A percentile compares a stretch with the other conserved stretches of the same genome.
Conservation (phyloP, 2,888 invertebrate species). For the Iselma pallidipennis region DNA sequence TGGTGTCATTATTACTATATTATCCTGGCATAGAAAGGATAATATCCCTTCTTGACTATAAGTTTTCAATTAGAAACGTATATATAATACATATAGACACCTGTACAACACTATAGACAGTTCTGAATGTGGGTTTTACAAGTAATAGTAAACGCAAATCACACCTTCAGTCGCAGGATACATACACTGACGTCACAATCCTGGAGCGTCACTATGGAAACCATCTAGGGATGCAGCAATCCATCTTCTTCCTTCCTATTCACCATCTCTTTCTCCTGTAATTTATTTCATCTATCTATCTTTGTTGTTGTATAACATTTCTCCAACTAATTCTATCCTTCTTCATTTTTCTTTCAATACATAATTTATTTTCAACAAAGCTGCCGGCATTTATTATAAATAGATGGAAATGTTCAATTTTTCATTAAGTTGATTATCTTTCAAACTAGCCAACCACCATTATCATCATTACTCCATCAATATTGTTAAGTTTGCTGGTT, state of each 20-base stretch:
- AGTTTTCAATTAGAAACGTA: constrained; percentile 12
- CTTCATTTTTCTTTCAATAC: constrained; percentile 42
- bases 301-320: constrained; percentile 27
- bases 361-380: constrained; percentile 50
- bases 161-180: constrained; percentile 44
- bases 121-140: not conserved
- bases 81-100: constrained; percentile 6
- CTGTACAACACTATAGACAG: not conserved
- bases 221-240: constrained; percentile 54
- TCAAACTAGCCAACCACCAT: too few species aligned
- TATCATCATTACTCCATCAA: too few species aligned
- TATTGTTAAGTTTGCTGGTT: not conserved
- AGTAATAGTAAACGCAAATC: constrained; percentile 21
- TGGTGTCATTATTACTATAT: too few species aligned
- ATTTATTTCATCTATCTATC: constrained; percentile 45
- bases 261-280: constrained; percentile 46
- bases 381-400: constrained; percentile 39
- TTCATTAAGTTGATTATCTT: constrained; percentile 39
- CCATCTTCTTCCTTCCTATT: constrained; percentile 49
- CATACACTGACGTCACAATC: constrained; percentile 48
- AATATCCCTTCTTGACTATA: too few species aligned
- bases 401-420: constrained; percentile 44
- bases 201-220: constrained; percentile 52
- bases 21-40: too few species aligned
- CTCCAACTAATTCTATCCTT: constrained; percentile 27